These are phyloP conservation scores for Polyommatus icarus DNA, from an alignment of 2,888 invertebrate species.

Conservation along the genomic window DNA sequence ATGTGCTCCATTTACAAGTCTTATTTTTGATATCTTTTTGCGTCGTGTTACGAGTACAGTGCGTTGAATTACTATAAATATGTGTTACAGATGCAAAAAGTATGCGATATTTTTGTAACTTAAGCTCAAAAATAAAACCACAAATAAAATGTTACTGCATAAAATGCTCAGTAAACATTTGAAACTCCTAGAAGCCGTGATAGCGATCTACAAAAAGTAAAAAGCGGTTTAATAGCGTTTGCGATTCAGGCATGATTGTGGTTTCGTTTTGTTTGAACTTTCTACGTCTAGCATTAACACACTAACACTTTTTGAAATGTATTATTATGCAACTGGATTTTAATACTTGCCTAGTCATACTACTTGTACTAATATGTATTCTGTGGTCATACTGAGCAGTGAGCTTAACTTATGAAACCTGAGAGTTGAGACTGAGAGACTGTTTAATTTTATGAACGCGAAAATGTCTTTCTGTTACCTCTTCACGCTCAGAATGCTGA, in stretches of 20 bases:
- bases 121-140: not conserved
- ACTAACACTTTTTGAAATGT: conserved; percentile 8
- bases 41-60: not conserved
- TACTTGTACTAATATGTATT: too few relatives aligned
- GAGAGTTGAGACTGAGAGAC: too few relatives aligned
- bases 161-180: not conserved
- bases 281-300: conserved; percentile 27
- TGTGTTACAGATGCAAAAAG: not conserved
- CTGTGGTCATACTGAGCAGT: too few relatives aligned
- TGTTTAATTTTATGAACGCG: too few relatives aligned
- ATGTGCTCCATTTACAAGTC: not conserved
- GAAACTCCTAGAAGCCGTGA: not conserved
- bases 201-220: conserved; percentile 13
- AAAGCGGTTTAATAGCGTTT: not conserved
- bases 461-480: not conserved
- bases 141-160: not conserved
- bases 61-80: conserved; percentile 1
- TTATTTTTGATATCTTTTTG: not conserved
- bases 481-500: not conserved
- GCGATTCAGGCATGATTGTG: not conserved
- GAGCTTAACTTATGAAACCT: too few relatives aligned
- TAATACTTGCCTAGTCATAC: too few relatives aligned
- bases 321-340: conserved; percentile 1
- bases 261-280: conserved; percentile 12
- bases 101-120: not conserved